phyloP scores from a whole-genome alignment of 2,888 invertebrate species.

The Eupithecia subumbrata region DNA sequence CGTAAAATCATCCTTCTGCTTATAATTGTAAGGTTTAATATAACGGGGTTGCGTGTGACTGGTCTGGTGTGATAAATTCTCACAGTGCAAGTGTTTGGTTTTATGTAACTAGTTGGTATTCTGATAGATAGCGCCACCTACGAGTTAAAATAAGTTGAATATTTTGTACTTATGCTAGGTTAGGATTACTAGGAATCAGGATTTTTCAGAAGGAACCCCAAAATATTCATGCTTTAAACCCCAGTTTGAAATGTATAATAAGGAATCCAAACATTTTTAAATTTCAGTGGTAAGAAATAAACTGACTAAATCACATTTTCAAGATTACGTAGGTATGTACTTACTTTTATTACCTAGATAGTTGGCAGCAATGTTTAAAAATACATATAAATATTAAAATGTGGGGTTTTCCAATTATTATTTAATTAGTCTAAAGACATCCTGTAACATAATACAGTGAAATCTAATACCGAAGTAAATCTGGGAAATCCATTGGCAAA shows the following conservation, averaged over 20 bases:
- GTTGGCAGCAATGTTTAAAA: neutral
- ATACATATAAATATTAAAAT: neutral
- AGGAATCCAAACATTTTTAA: neutral
- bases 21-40: conserved; percentile 18
- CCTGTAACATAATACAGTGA: conserved; percentile 44
- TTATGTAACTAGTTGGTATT: conserved; percentile 12
- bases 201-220: neutral
- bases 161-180: neutral
- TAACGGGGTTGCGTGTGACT: conserved; percentile 28
- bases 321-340: neutral
- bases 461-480: conserved; percentile 43
- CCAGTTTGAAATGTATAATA: neutral
- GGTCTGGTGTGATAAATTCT: conserved; percentile 62
- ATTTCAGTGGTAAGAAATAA: neutral
- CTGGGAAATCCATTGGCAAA: conserved; percentile 46
- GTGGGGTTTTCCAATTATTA: conserved; percentile 29
- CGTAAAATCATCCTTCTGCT: conserved; percentile 11
- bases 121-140: conserved; percentile 19
- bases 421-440: conserved; percentile 31
- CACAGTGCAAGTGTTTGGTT: conserved; percentile 74
- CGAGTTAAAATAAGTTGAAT: neutral
- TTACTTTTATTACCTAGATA: neutral
- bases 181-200: neutral
- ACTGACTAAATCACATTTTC: neutral
- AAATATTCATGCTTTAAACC: neutral